Evolutionary conservation across 2,888 invertebrate species (phyloP), one percentile per base, ranked within the genome.

Genomic region (Lycaena phlaeas): DNA sequence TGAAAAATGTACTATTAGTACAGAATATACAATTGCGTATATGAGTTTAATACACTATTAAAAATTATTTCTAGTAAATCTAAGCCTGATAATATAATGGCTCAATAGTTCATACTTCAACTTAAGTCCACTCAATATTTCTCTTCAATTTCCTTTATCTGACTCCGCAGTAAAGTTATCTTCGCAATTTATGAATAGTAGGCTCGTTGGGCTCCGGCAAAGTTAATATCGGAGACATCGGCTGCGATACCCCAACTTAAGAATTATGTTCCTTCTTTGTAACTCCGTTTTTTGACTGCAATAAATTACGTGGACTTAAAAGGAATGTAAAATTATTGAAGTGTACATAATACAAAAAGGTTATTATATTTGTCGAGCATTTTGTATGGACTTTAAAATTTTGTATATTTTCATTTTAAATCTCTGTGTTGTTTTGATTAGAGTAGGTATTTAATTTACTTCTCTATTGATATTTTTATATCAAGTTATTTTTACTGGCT

Each of bases 161-260:
- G 48, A 56, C 46, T 61, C 48, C 42, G 62, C 64, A 64, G 61
- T 66, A 71, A 70, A 68, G 60, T 66, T 63, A 10, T 41, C 25
- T 27, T 5, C 14, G 28, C 27, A 46, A 40, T 64, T 64, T 71
- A 69, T 61, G 59, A 59, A 57, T 59, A 57, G 57, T 54, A 56
- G 53, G 50, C 50, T 51, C 42, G 37, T 44, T 45, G 56, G 54
- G 47, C n/a, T n/a, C n/a, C n/a, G n/a, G n/a, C 49, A 45, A 55
- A 58, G 50, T 59, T 57, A 54, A 59, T 60, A 60, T 54, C 53
- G 41, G 51, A 50, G 53, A 48, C 56, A 59, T 51, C 51, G 49
- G 45, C 18, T 25, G 36, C 44, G 48, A 50, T 52, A 49, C 43
- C 44, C 41, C 41, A 52, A 45, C 53, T 52, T 42, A 45, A 50